These are phyloP conservation scores for Metacarcinus magister DNA, from an alignment of 2,888 invertebrate genomes.

Conservation along the genomic window DNA sequence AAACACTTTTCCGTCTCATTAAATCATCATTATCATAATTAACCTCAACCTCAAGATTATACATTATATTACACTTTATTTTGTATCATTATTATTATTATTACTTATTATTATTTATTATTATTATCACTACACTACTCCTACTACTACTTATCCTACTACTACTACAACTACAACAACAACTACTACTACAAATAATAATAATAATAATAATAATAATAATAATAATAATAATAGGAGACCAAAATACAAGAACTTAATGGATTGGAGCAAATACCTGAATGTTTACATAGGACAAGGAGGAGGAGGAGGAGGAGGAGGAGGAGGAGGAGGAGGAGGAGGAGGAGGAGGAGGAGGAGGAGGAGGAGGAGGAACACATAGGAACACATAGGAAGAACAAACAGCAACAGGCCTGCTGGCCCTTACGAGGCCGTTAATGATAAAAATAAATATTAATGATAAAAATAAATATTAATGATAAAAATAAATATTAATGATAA, in stretches of 20 bases:
- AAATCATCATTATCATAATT: not conserved
- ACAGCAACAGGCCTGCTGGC: too few species aligned
- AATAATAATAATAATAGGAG: not conserved
- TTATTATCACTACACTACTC: not conserved
- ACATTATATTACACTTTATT: not conserved
- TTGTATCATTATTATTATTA: not conserved
- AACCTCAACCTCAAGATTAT: not conserved
- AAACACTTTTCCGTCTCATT: not conserved
- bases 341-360: not conserved
- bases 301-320: not conserved
- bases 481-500: too few species aligned
- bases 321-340: conserved; percentile 26
- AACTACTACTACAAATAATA: not conserved
- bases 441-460: too few species aligned
- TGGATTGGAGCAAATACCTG: not conserved
- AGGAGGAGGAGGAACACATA: too few species aligned
- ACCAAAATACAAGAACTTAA: not conserved
- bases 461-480: too few species aligned
- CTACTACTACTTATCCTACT: not conserved
- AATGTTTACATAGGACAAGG: not conserved
- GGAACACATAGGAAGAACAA: too few species aligned
- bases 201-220: not conserved
- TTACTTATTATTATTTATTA: not conserved
- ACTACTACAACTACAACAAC: not conserved
- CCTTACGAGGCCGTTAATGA: too few species aligned